A percentile compares a stretch with the other conserved stretches of the same genome.
Evolutionary conservation across 2,888 invertebrate species (phyloP).

Genomic region (Stenodera caucasica): DNA sequence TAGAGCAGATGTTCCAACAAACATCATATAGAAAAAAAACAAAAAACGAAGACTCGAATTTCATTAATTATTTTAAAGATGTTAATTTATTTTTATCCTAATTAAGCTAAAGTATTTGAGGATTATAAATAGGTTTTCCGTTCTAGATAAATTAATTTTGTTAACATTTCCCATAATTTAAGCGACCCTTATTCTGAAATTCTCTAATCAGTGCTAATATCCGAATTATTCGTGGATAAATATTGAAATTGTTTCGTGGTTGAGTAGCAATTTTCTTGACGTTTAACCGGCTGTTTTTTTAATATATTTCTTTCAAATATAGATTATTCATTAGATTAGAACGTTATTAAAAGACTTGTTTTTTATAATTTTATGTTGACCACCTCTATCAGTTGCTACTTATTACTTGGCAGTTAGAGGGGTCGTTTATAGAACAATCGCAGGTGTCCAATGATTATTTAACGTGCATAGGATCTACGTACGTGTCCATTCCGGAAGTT

Average conservation of each 20-base stretch:
- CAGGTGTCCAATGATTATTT: conserved; percentile 36
- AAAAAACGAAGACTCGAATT: conserved; percentile 18
- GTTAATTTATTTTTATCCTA: conserved; percentile 37
- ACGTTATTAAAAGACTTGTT: conserved; percentile 2
- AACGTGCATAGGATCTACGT: conserved; percentile 44
- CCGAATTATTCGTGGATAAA: not conserved
- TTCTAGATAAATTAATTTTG: conserved; percentile 24
- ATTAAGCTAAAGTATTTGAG: conserved; percentile 29
- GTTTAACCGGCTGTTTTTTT: conserved; percentile 2
- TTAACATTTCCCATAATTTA: conserved; percentile 3
- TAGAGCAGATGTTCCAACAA: not conserved
- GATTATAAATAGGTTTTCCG: conserved; percentile 32
- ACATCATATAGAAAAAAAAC: not conserved
- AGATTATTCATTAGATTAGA: not conserved
- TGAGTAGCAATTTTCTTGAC: conserved; percentile 1
- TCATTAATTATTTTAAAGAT: conserved; percentile 36
- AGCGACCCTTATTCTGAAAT: not conserved
- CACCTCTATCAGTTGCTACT: conserved; percentile 10
- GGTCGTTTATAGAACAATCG: conserved; percentile 20
- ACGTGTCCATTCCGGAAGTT: conserved; percentile 53
- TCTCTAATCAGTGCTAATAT: not conserved
- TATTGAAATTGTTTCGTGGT: no score
- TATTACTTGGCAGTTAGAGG: conserved; percentile 13
- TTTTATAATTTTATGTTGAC: conserved; percentile 10
- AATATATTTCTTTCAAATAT: no score